A percentile compares a stretch with the other conserved stretches of the same genome.
These are phyloP conservation scores for Creontiades dilutus DNA, from an alignment of 2,888 invertebrate species.

Conservation along the genomic window DNA sequence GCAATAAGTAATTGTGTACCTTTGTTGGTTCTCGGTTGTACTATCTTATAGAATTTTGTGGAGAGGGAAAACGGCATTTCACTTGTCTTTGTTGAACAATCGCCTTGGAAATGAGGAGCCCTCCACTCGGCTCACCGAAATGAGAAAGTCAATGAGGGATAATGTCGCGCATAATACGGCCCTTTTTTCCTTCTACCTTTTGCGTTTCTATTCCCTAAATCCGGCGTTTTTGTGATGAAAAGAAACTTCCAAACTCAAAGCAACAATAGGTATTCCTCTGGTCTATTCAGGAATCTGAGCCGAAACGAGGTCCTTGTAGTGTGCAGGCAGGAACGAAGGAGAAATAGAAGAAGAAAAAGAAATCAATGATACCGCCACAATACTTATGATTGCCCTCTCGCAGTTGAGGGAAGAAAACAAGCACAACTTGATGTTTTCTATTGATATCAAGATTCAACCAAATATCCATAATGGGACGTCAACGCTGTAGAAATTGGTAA, in stretches of 20 bases:
- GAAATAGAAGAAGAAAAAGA: too few relatives aligned
- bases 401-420: too few relatives aligned
- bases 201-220: slow-evolving; percentile 29
- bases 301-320: background rate
- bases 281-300: background rate
- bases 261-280: slow-evolving; percentile 4
- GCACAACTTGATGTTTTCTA: too few relatives aligned
- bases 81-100: slow-evolving; percentile 40
- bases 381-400: too few relatives aligned
- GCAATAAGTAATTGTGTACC: too few relatives aligned
- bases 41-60: too few relatives aligned
- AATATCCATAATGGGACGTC: too few relatives aligned
- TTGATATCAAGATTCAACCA: too few relatives aligned
- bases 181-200: slow-evolving; percentile 2
- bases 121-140: slow-evolving; percentile 6
- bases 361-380: too few relatives aligned
- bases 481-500: too few relatives aligned
- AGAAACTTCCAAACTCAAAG: background rate
- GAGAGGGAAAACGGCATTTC: background rate
- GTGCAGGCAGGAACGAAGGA: background rate
- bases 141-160: slow-evolving; percentile 35
- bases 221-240: slow-evolving; percentile 15
- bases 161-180: slow-evolving; percentile 16
- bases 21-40: too few relatives aligned
- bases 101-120: slow-evolving; percentile 4